A percentile compares a stretch with the other conserved stretches of the same genome.
These are phyloP conservation scores for Spatulosminthurus flaviceps DNA, from an alignment of 2,888 invertebrate species.

Conservation along the genomic window DNA sequence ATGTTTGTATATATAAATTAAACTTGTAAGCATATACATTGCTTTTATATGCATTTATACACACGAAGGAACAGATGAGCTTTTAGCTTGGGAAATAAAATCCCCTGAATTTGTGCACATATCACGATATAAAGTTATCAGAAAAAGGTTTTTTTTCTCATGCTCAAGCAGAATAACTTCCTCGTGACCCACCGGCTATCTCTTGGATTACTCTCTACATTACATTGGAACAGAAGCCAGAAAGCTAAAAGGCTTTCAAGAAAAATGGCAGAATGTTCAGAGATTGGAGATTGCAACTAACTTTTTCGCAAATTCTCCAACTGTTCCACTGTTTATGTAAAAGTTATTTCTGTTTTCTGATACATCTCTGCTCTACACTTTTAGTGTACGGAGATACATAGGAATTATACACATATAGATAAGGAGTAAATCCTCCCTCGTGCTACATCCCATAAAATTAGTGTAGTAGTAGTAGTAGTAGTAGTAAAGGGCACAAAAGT, in stretches of 20 bases:
- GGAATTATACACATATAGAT: too few species aligned
- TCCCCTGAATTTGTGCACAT: neutral
- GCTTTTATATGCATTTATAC: too few species aligned
- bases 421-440: too few species aligned
- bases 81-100: too few species aligned
- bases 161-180: neutral
- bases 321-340: neutral
- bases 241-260: neutral
- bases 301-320: neutral
- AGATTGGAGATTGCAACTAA: neutral
- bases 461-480: too few species aligned
- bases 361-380: too few species aligned
- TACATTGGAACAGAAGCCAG: neutral
- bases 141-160: neutral
- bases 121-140: neutral
- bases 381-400: too few species aligned
- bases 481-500: too few species aligned
- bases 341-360: constrained; percentile 13
- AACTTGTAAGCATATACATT: too few species aligned
- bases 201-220: neutral
- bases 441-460: too few species aligned
- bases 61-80: too few species aligned
- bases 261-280: neutral
- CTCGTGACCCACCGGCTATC: constrained; percentile 18
- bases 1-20: too few species aligned